These are phyloP conservation scores for Conomelus anceps DNA, from an alignment of 2,888 invertebrate species.

Conservation along the genomic window DNA sequence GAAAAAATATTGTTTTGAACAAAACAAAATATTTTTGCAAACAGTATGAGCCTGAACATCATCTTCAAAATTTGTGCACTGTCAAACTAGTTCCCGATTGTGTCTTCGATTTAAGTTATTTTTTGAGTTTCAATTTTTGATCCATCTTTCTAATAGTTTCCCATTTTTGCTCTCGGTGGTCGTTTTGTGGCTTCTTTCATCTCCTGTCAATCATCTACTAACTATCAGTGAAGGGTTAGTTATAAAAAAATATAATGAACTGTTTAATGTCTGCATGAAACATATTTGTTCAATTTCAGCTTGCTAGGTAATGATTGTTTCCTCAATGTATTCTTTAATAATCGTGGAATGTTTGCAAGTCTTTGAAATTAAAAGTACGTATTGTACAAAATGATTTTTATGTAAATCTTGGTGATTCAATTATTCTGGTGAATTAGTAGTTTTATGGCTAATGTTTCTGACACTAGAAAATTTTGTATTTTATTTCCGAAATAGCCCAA, in stretches of 20 bases:
- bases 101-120: not conserved
- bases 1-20: too few species aligned
- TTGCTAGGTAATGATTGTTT: not conserved
- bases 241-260: not conserved
- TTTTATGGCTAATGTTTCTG: too few species aligned
- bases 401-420: too few species aligned
- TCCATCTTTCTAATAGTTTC: not conserved
- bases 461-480: too few species aligned
- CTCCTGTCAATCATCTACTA: not conserved
- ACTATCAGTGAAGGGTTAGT: not conserved
- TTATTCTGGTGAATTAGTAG: too few species aligned
- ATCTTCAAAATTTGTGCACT: too few species aligned
- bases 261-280: not conserved
- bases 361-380: not conserved
- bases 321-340: not conserved
- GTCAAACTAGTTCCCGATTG: not conserved
- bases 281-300: not conserved
- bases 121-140: too few species aligned
- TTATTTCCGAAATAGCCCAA: too few species aligned
- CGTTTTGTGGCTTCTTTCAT: not conserved
- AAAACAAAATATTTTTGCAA: too few species aligned
- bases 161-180: not conserved
- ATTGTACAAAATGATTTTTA: too few species aligned
- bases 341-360: not conserved
- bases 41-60: too few species aligned